These are phyloP conservation scores for Nebria ingens DNA, from an alignment of 1,140 invertebrate genomes.

Conservation along the genomic window DNA sequence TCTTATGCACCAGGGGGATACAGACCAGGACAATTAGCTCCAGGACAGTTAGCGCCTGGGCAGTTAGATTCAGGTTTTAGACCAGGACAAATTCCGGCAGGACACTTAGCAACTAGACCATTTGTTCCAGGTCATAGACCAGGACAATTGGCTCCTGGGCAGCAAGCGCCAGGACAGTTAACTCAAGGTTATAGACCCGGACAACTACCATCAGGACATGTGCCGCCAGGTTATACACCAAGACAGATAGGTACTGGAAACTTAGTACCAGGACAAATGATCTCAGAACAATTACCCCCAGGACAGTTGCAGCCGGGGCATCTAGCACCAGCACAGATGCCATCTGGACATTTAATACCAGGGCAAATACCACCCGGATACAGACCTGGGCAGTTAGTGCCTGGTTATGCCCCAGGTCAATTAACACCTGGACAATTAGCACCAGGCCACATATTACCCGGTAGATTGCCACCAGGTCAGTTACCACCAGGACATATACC, in stretches of 20 bases:
- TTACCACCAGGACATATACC: neutral
- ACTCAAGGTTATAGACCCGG: conserved; percentile 10
- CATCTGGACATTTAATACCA: neutral
- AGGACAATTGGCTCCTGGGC: conserved; percentile 11
- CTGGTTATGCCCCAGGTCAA: conserved; percentile 12
- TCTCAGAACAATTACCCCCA: conserved; percentile 15
- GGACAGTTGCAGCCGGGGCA: conserved; percentile 15
- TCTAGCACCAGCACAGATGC: conserved; percentile 11
- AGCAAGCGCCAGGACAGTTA: conserved; percentile 14
- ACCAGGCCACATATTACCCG: neutral
- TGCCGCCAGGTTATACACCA: neutral
- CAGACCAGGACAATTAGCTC: conserved; percentile 11
- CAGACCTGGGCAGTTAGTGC: conserved; percentile 8
- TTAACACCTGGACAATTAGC: conserved; percentile 10
- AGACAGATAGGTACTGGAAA: too few relatives aligned
- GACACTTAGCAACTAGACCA: conserved; percentile 6
- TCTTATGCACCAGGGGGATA: conserved; percentile 7
- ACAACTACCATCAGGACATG: conserved; percentile 15
- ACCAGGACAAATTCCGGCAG: conserved; percentile 7
- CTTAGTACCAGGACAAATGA: neutral
- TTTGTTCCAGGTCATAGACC: conserved; percentile 8
- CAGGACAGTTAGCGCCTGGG: conserved; percentile 7
- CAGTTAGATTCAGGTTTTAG: too few relatives aligned
- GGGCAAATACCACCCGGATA: neutral
- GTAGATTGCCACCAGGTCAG: neutral